These are phyloP conservation scores for Ciconia stormi DNA, from an alignment of 2,113 vertebrate species.

Conservation along the genomic window DNA sequence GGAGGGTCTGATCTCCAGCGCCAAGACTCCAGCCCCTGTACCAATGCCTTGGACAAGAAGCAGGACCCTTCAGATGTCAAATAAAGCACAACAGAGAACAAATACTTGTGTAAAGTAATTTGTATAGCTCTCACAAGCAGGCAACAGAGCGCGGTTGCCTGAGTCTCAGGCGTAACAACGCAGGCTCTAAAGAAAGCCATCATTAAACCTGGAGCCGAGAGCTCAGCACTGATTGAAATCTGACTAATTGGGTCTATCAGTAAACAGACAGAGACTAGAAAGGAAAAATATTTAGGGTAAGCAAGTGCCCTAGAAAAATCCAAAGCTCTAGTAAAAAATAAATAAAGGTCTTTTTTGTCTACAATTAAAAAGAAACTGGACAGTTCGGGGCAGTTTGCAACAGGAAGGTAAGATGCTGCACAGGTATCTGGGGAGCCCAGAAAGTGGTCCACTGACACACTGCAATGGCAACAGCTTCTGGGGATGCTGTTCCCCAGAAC, in stretches of 20 bases:
- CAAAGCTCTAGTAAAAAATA: background rate
- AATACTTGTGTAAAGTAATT: background rate
- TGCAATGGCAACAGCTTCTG: background rate
- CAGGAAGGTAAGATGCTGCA: background rate
- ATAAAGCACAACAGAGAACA: background rate
- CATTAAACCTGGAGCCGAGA: background rate
- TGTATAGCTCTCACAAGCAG: background rate
- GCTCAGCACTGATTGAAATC: background rate
- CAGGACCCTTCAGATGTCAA: background rate
- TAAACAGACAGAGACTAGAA: background rate
- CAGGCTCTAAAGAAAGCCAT: background rate
- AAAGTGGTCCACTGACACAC: rapidly evolving
- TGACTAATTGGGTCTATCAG: background rate
- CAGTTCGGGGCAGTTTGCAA: rapidly evolving
- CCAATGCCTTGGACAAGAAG: rapidly evolving
- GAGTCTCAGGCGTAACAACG: background rate
- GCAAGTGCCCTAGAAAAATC: background rate
- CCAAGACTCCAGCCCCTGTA: background rate
- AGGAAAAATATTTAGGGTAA: background rate
- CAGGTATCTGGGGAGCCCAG: background rate
- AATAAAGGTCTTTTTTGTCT: background rate
- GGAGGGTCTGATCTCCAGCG: rapidly evolving
- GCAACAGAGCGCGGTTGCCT: background rate
- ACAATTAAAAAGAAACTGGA: rapidly evolving
- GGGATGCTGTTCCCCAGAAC: no score